Conservation (phyloP, 1,140 invertebrate species). For the Drosophila virilis region DNA sequence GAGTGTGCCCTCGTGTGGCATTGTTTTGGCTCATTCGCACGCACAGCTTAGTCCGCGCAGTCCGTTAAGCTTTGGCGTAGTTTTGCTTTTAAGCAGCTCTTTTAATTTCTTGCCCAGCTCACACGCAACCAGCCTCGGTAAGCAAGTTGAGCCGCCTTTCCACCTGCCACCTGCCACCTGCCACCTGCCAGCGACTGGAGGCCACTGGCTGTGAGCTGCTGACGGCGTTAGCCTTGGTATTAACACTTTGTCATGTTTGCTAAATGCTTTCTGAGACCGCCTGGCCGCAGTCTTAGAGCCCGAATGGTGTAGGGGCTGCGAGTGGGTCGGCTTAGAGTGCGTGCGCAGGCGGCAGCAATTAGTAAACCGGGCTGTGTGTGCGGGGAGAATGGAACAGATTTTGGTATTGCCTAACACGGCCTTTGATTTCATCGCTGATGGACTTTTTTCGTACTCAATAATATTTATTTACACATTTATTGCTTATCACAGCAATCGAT, state of each 20-base stretch:
- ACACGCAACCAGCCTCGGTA: conserved; percentile 62
- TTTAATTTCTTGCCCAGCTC: conserved; percentile 64
- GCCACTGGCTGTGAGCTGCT: conserved; percentile 1
- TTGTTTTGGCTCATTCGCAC: conserved; percentile 31
- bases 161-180: conserved; percentile 7
- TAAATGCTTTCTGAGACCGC: conserved; percentile 61
- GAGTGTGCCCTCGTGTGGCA: not conserved
- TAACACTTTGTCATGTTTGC: conserved; percentile 75
- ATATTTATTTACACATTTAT: conserved; percentile 81
- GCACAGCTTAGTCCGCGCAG: conserved; percentile 21
- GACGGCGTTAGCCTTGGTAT: conserved; percentile 62
- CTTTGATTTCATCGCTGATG: conserved; percentile 68
- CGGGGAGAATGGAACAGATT: conserved; percentile 42
- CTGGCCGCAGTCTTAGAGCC: conserved; percentile 8
- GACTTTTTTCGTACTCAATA: conserved; percentile 69
- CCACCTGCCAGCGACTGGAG: not conserved
- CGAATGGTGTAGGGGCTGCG: not conserved
- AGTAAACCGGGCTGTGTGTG: conserved; percentile 46
- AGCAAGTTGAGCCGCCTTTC: conserved; percentile 27
- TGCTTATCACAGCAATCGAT: conserved; percentile 78
- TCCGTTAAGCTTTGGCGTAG: conserved; percentile 24
- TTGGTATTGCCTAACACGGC: conserved; percentile 60
- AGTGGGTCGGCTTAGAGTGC: conserved; percentile 39
- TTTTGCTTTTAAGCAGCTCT: conserved; percentile 44
- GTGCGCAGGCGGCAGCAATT: conserved; percentile 63